Evolutionary conservation across 2,797 vertebrate species (phyloP), one percentile per base, ranked within the genome.

Genomic region (Naso thynnoides): DNA sequence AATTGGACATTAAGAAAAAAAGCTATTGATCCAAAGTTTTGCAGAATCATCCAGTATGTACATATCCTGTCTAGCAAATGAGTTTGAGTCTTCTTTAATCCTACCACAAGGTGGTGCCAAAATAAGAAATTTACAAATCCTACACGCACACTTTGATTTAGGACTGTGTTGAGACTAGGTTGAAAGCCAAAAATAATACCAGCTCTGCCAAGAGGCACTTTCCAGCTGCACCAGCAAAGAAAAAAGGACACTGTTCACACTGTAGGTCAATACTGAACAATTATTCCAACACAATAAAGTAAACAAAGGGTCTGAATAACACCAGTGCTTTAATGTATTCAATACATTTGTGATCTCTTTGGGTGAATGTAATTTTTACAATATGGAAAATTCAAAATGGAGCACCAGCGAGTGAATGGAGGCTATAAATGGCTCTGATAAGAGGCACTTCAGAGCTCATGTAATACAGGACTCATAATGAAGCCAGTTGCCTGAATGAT

Each of bases 401-500:
- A 9, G 8, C 26, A 36, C n/a, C 2, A 14, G 21, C 56, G 27
- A 61, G 41, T 13, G 19, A 69, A 76, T 19, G 31, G 23, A 27
- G 6, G 11, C 24, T 9, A 21, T 39, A 16, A 38, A 29, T 21
- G 56, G 42, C 47, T 69, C 41, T 48, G 31, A 16, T 31, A 39
- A 78, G 19, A 71, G 59, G 48, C 10, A 11, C 36, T 76, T 77
- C 6, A 49, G 29, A 77, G 27, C 69, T 73, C 24, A 29, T 39
- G 33, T 39, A 70, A 76, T 52, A 21, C 50, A 29, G n/a, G 26
- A 8, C 56, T 26, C 23, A 24, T 69, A 64, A 79, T 73, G 38
- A 79, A 62, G 53, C 24, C 31, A 29, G 23, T 7, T 4, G 18
- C 42, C 26, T 61, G 16, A 69, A 50, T 33, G 26, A 19, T 29